Evolutionary conservation across 2,888 invertebrate species (phyloP), one percentile per base, ranked within the genome.

Genomic region (Lumbricus terrestris): DNA sequence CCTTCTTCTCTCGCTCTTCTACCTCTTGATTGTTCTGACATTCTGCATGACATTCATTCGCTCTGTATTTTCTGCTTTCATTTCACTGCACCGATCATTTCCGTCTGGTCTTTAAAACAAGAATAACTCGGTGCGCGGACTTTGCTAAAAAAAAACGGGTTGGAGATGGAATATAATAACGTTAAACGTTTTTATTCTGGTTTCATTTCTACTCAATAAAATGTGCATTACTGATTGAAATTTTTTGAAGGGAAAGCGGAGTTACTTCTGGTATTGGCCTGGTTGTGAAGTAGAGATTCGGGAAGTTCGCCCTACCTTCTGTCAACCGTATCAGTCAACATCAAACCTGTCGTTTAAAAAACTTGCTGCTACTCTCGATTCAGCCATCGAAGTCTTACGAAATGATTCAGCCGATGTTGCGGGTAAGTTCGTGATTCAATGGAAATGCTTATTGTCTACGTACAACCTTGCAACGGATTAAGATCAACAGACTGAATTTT

Each of bases 201-300:
- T 29, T 34, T 69, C 29, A 40, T 6, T 6, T 15, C 40, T 23
- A 35, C 33, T 35, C 23, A 33, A 69, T 34, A 35, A 33, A 69
- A 35, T 20, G 0, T 34, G 34, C 29, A n/a, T 18, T 34, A 37
- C 0, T n/a, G 16, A 85, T 0, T 42, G 88, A 42, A 47, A 33
- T 23, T 20, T 18, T 88, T 35, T 82, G 34, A n/a, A 90, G 90
- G 88, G 88, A 47, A 88, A 91, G 90, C 35, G 88, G 15, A 38
- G 20, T 34, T 54, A 89, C 85, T 89, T 92, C 82, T 93, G 92
- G 89, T 91, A 91, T 69, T 93, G 92, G 92, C 90, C 91, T 0
- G 92, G 92, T 38, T 92, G 92, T 89, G 91, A 92, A 40, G 92
- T 93, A 42, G 47, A 82, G 33, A 92, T 92, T 42, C 54, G 91